Evolutionary conservation across 1,140 invertebrate species (phyloP).

Genomic region (Formica exsecta): DNA sequence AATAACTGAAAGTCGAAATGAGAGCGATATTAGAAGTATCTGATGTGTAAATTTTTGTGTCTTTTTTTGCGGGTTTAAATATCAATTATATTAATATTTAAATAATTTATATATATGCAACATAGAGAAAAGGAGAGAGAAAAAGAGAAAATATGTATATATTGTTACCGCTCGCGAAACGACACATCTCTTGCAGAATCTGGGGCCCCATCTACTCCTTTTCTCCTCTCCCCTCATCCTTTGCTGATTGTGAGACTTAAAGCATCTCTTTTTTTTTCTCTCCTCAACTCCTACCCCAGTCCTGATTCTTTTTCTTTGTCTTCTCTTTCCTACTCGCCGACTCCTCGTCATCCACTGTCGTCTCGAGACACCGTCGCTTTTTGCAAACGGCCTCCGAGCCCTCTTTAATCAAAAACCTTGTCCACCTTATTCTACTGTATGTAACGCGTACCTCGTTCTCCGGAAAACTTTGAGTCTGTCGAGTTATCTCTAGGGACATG

Average conservation of each 20-base stretch:
- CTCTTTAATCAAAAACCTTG: conserved; percentile 83
- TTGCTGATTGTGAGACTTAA: conserved; percentile 18
- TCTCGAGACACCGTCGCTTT: conserved; percentile 78
- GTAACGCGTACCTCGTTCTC: background rate
- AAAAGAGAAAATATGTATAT: background rate
- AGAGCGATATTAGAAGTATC: background rate
- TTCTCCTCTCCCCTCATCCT: conserved; percentile 43
- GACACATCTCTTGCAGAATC: conserved; percentile 37
- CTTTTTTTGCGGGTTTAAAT: background rate
- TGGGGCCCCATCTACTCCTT: conserved; percentile 1
- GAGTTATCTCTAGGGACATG: background rate
- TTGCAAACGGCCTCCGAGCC: conserved; percentile 79
- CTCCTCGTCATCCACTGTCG: conserved; percentile 71
- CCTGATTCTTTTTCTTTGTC: conserved; percentile 34
- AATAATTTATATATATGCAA: background rate
- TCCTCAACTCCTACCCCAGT: conserved; percentile 22
- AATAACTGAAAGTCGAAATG: background rate
- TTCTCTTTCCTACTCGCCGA: conserved; percentile 41
- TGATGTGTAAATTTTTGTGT: conserved; percentile 11
- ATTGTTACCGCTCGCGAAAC: conserved; percentile 10
- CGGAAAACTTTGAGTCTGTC: conserved; percentile 15
- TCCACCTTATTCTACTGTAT: conserved; percentile 72
- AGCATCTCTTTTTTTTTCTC: background rate
- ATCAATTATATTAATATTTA: background rate
- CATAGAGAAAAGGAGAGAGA: background rate